Evolutionary conservation across 2,113 vertebrate species (phyloP).

Genomic region (Equus quagga): DNA sequence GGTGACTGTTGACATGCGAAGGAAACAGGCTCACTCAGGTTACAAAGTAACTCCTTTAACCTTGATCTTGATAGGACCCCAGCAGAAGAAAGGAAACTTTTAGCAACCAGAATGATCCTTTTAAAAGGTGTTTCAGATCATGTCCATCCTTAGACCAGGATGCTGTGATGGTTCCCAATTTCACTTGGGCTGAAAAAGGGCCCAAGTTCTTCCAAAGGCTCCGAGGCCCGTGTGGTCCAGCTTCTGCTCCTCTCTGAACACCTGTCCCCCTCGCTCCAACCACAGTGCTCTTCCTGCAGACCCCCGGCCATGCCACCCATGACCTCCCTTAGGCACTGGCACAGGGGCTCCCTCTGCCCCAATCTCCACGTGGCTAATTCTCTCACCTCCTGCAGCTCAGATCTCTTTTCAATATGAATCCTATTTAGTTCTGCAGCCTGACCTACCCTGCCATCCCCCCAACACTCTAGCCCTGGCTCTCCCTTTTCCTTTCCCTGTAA

Average conservation of each 20-base stretch:
- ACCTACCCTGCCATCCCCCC: neutral
- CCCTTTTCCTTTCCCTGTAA: neutral
- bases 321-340: neutral
- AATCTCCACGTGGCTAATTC: neutral
- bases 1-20: neutral
- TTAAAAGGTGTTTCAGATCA: neutral
- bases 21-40: constrained; percentile 7
- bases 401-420: neutral
- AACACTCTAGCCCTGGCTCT: neutral
- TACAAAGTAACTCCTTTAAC: neutral
- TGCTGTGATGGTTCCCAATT: neutral
- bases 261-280: neutral
- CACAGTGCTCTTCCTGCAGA: neutral
- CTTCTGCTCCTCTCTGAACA: neutral
- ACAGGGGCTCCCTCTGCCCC: neutral
- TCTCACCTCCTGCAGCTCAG: neutral
- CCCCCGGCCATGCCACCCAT: fast-evolving
- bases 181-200: neutral
- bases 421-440: neutral
- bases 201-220: neutral
- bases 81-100: neutral
- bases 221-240: neutral
- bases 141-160: neutral
- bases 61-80: neutral
- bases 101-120: neutral